Base-by-base conservation (phyloP, 2,888 invertebrate genomes). In the Mystacides longicornis region DNA sequence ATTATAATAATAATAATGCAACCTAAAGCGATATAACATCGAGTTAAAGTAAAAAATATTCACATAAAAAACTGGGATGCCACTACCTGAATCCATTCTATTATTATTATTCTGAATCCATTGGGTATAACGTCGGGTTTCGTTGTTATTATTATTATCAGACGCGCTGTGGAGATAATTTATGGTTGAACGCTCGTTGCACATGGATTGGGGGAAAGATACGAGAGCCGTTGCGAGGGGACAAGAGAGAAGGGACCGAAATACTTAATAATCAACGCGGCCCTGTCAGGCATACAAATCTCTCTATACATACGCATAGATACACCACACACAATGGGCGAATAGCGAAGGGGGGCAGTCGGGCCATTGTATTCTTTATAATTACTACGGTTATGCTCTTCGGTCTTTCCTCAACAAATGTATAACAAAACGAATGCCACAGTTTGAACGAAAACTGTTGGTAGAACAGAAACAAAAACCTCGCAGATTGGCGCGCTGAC, bases 271-370 rank as follows among this genome's bases (percentile, higher is more conserved):
- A 37, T 37, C 37, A 37, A 14, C 37, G 37, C 37, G 3, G 4
- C 37, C 7, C 37, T 37, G 37, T 16, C 37, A 37, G 14, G 37
- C 37, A 37, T 37, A 37, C 37, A 14, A 37, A 4, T 4, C 3
- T 16, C 3, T 37, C 16, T 37, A 14, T 37, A 37, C 14, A 37
- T 14, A 3, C 14, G 14, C 37, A 37, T 16, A 37, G n/a, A 37
- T 37, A 37, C 37, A 37, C 16, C 14, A 37, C 3, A 37, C 16
- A 37, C 37, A 37, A 37, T 37, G 37, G 37, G 37, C 37, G 37
- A 37, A 37, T 37, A 37, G 37, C 37, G 37, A 37, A 37, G 37
- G 37, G 37, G 37, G 37, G 37, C 37, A 37, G 37, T 16, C 37
- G 14, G 37, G 37, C 37, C 37, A 37, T 37, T 37, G 37, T 37